Conservation (phyloP, 2,113 vertebrate species). For the Falcunculus frontatus region DNA sequence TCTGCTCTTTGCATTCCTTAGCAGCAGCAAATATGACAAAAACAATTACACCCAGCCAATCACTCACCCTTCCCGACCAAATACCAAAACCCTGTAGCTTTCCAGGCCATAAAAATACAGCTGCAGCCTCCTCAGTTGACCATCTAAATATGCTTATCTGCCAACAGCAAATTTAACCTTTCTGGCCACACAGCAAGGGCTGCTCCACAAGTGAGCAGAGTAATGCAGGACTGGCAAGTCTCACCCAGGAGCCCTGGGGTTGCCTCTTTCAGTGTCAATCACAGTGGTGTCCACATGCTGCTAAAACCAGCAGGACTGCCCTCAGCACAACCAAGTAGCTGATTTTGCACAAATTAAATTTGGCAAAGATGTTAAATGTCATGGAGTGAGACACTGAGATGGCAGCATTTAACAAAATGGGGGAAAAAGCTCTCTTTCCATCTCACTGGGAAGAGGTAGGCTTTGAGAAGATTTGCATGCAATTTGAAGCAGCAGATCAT, state of each 20-base stretch:
- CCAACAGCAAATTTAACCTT: not conserved
- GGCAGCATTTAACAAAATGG: not conserved
- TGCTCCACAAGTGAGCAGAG: not conserved
- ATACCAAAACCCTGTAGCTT: not conserved
- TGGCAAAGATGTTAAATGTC: not conserved
- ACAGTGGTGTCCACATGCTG: not conserved
- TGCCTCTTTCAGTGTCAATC: not conserved
- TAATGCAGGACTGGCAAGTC: not conserved
- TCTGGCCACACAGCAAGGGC: not conserved
- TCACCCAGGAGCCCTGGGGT: not conserved
- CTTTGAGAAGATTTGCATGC: not conserved
- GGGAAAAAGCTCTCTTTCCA: not conserved
- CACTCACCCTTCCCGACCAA: not conserved
- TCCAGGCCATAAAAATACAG: not conserved
- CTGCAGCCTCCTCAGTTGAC: not conserved
- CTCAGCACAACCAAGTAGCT: not conserved
- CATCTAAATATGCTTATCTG: not conserved
- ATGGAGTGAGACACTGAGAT: not conserved
- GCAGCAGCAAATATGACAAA: not conserved
- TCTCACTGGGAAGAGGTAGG: not conserved
- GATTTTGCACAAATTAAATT: conserved; percentile 10
- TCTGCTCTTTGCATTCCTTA: not conserved
- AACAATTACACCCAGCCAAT: not conserved
- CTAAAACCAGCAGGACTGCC: not conserved
- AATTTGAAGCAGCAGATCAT: not conserved